These are phyloP conservation scores for Drosophila sulfurigaster DNA, from an alignment of 1,140 invertebrate genomes.

Conservation along the genomic window DNA sequence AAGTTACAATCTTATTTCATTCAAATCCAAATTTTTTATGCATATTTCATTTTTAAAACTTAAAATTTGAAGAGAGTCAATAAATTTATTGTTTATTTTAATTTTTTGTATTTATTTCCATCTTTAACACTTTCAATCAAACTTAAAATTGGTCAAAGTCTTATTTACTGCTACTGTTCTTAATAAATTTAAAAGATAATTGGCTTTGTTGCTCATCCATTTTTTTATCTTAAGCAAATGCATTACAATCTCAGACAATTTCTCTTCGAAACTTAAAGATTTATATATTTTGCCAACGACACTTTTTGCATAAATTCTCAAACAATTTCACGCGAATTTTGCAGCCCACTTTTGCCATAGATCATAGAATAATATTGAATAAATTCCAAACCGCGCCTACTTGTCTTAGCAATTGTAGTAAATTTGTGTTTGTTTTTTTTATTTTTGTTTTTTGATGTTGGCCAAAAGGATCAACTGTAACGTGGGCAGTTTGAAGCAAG, in stretches of 20 bases:
- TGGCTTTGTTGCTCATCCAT: neutral
- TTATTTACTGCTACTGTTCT: too few relatives aligned
- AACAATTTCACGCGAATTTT: conserved; percentile 9
- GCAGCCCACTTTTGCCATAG: conserved; percentile 12
- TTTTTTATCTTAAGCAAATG: neutral
- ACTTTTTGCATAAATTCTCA: conserved; percentile 4
- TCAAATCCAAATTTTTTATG: too few relatives aligned
- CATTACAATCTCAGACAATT: neutral
- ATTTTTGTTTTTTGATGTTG: neutral
- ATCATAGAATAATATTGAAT: conserved; percentile 29
- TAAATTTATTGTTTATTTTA: too few relatives aligned
- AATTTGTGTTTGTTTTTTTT: neutral
- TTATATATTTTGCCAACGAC: neutral
- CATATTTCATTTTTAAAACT: too few relatives aligned
- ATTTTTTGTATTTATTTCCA: too few relatives aligned
- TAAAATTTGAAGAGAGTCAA: too few relatives aligned
- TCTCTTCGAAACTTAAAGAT: neutral
- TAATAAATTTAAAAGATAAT: too few relatives aligned
- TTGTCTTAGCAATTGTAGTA: conserved; percentile 3
- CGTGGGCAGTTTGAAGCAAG: conserved; percentile 36
- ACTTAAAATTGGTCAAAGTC: too few relatives aligned
- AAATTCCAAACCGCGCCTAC: conserved; percentile 34
- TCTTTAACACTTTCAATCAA: too few relatives aligned
- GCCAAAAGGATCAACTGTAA: conserved; percentile 36
- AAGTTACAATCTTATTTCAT: too few relatives aligned